Evolutionary conservation across 2,113 vertebrate genomes (phyloP).

Genomic region (Ptilorrhoa leucosticta): DNA sequence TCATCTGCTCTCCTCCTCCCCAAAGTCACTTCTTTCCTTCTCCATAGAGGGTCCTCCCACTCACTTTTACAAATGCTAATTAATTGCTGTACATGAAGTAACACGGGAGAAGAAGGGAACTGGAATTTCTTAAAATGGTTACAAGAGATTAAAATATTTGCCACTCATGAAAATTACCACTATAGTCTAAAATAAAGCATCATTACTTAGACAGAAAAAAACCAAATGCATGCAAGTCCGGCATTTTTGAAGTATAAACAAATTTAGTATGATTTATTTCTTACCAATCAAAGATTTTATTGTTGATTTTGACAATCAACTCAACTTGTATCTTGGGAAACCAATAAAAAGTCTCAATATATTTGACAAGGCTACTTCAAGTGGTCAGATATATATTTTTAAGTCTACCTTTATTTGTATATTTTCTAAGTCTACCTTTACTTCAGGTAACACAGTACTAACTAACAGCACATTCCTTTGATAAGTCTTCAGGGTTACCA

Average conservation of each 20-base stretch:
- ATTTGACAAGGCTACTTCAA: neutral
- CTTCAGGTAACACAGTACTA: neutral
- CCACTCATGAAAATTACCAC: neutral
- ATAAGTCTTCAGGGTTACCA: neutral
- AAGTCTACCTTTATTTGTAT: neutral
- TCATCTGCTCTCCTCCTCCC: neutral
- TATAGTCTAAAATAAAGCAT: neutral
- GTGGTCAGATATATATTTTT: neutral
- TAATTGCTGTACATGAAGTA: accelerated
- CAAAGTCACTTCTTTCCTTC: neutral
- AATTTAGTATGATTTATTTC: neutral
- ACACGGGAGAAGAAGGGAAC: neutral
- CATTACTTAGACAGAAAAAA: neutral
- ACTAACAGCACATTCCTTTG: neutral
- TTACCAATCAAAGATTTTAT: neutral
- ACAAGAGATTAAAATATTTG: neutral
- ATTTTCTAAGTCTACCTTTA: neutral
- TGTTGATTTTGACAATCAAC: neutral
- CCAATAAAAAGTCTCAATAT: neutral
- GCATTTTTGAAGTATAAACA: neutral
- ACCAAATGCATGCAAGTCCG: neutral
- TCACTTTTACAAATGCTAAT: neutral
- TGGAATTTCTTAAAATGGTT: neutral
- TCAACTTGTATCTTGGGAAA: neutral
- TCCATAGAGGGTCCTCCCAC: neutral